These are phyloP conservation scores for Drosophila pectinifera DNA, from an alignment of 1,140 invertebrate genomes.

Conservation along the genomic window DNA sequence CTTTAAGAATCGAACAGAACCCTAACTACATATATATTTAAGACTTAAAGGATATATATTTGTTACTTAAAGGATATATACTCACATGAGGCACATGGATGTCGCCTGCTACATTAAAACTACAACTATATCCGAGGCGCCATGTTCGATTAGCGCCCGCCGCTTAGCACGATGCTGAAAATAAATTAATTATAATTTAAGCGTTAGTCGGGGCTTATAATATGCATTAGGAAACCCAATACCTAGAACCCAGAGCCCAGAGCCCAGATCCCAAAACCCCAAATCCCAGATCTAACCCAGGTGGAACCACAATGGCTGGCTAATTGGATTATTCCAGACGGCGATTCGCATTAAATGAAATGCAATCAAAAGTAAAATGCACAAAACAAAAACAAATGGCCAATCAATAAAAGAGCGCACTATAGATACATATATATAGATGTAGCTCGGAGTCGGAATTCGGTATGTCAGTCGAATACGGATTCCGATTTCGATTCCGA, in stretches of 20 bases:
- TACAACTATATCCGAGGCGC: conserved; percentile 85
- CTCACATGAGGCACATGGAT: conserved; percentile 85
- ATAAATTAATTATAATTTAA: conserved; percentile 4
- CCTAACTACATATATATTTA: no score
- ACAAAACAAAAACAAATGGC: conserved; percentile 34
- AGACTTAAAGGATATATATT: background rate
- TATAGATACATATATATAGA: background rate
- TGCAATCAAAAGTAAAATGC: conserved; percentile 60
- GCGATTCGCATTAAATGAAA: conserved; percentile 43
- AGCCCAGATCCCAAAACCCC: conserved; percentile 6
- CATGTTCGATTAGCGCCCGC: conserved; percentile 85
- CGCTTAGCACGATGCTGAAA: conserved; percentile 84
- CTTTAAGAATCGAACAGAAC: no score
- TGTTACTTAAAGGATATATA: conserved; percentile 3
- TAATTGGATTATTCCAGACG: conserved; percentile 68
- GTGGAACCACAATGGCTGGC: conserved; percentile 14
- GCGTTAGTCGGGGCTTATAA: background rate
- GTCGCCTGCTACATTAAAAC: conserved; percentile 84
- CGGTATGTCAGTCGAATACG: no score
- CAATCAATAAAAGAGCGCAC: conserved; percentile 48
- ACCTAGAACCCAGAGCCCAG: background rate
- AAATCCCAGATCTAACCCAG: conserved; percentile 12
- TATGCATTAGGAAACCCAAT: no score
- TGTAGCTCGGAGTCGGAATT: background rate
- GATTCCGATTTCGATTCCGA: no score